These are phyloP conservation scores for Ectemnius lituratus DNA, from an alignment of 2,888 invertebrate species.

Conservation along the genomic window DNA sequence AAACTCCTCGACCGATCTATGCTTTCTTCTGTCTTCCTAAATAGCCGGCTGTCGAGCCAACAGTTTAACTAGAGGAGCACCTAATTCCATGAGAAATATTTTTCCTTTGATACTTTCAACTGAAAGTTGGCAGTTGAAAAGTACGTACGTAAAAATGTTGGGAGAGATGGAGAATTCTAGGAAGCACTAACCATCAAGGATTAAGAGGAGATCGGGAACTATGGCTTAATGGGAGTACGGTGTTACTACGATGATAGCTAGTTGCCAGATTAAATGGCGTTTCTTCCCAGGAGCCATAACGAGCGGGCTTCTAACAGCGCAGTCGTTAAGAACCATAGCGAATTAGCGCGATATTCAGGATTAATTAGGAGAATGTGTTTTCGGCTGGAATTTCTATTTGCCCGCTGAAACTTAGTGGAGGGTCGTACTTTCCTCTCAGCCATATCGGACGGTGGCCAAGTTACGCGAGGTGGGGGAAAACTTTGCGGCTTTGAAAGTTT, in stretches of 20 bases:
- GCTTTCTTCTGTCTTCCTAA: not conserved
- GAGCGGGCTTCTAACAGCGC: conserved; percentile 12
- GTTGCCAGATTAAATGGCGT: not conserved
- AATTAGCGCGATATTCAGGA: not conserved
- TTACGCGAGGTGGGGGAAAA: not conserved
- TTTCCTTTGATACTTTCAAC: too few species aligned
- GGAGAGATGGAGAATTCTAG: too few species aligned
- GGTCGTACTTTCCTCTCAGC: too few species aligned
- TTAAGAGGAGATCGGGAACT: too few species aligned
- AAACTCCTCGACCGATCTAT: conserved; percentile 9
- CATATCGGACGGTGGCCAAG: too few species aligned
- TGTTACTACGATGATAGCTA: too few species aligned
- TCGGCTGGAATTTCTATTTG: conserved; percentile 41
- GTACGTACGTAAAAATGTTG: too few species aligned
- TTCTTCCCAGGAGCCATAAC: conserved; percentile 9
- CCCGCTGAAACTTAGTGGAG: conserved; percentile 11
- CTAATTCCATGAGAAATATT: too few species aligned
- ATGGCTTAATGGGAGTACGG: too few species aligned
- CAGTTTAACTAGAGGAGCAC: too few species aligned
- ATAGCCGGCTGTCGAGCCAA: not conserved
- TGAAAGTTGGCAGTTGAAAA: too few species aligned
- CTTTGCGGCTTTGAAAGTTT: conserved; percentile 40
- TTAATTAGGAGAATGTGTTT: conserved; percentile 43
- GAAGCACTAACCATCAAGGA: too few species aligned
- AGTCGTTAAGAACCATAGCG: not conserved